These are phyloP conservation scores for Neomonachus schauinslandi DNA, from an alignment of 2,113 vertebrate species.

Conservation along the genomic window DNA sequence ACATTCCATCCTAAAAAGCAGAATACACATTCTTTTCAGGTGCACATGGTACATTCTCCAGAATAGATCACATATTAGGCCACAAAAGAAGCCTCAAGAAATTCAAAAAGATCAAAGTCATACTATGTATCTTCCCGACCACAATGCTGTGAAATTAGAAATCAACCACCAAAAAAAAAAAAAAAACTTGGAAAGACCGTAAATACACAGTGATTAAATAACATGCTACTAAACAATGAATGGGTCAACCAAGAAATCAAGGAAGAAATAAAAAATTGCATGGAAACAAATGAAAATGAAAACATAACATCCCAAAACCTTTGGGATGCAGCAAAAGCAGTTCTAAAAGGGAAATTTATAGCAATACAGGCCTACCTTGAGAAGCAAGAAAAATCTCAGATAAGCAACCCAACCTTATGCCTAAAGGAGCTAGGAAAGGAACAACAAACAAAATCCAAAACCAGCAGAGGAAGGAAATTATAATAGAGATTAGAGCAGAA, in stretches of 20 bases:
- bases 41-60: background rate
- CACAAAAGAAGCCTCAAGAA: background rate
- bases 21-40: background rate
- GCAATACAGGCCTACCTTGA: background rate
- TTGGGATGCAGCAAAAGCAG: background rate
- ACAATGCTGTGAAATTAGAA: background rate
- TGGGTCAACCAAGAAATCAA: background rate
- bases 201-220: background rate
- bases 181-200: background rate
- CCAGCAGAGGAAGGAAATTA: background rate
- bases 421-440: background rate
- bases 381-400: background rate
- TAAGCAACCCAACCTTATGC: background rate
- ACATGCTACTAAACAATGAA: background rate
- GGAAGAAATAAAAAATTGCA: background rate
- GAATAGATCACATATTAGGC: background rate
- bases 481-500: background rate
- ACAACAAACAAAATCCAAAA: background rate
- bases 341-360: background rate
- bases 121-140: background rate
- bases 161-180: background rate
- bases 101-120: background rate
- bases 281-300: background rate
- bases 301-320: background rate
- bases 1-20: background rate